A percentile compares a stretch with the other conserved stretches of the same genome.
These are phyloP conservation scores for Exaiptasia diaphana DNA, from an alignment of 64 coral and sea anemone genomes.

Conservation along the genomic window DNA sequence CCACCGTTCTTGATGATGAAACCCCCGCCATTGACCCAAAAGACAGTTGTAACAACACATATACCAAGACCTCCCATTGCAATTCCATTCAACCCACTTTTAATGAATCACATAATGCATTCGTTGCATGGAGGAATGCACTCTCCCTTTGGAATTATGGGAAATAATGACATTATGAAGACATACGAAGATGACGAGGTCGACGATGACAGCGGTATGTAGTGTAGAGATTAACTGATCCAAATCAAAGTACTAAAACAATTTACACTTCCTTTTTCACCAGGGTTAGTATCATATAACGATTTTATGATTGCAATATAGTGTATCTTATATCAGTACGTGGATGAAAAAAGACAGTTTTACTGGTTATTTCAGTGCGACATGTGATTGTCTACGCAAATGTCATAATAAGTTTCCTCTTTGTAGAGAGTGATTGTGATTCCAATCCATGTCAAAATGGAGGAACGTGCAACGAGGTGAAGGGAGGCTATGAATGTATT, in stretches of 20 bases:
- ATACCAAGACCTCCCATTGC: conserved; percentile 85
- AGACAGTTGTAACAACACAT: conserved; percentile 92
- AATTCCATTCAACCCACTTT: conserved; percentile 69
- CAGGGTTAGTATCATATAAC: too few species aligned
- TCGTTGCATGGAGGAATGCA: conserved; percentile 29
- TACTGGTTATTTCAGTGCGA: too few species aligned
- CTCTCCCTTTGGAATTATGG: conserved; percentile 5
- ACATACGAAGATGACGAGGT: conserved; percentile 5
- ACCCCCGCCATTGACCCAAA: conserved; percentile 91
- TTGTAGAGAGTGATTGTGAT: conserved; percentile 32
- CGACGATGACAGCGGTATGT: conserved; percentile 8
- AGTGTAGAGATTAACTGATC: too few species aligned
- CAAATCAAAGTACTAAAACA: too few species aligned
- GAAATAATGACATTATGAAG: background rate
- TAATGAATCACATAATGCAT: conserved; percentile 45
- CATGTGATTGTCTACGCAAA: too few species aligned
- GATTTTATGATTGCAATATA: too few species aligned
- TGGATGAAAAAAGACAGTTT: too few species aligned
- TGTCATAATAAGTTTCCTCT: too few species aligned
- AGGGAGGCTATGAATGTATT: conserved; percentile 88
- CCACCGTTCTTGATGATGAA: conserved; percentile 86
- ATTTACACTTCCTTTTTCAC: too few species aligned
- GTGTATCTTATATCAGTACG: too few species aligned
- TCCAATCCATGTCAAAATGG: conserved; percentile 93
- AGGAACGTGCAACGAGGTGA: conserved; percentile 89